A percentile compares a stretch with the other conserved stretches of the same genome.
These are phyloP conservation scores for Scatophagus argus DNA, from an alignment of 2,113 vertebrate species.

Conservation along the genomic window DNA sequence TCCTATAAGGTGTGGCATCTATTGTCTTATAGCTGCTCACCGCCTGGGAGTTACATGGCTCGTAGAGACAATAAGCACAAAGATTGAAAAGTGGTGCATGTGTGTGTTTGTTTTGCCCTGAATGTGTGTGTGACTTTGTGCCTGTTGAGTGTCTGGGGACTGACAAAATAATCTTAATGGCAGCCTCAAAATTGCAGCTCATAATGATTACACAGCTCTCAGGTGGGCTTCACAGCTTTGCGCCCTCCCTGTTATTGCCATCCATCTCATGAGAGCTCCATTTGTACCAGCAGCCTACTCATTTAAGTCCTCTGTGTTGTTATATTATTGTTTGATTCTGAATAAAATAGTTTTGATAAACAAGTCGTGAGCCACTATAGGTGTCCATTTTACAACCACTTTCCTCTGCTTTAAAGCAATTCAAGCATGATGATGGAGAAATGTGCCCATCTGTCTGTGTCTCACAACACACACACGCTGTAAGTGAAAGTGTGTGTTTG, in stretches of 20 bases:
- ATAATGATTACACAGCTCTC: constrained; percentile 49
- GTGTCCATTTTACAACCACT: too few species aligned
- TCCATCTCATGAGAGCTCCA: too few species aligned
- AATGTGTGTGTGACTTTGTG: constrained; percentile 21
- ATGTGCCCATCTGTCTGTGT: too few species aligned
- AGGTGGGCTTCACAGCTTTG: constrained; percentile 28
- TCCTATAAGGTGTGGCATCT: background rate
- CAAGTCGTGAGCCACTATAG: too few species aligned
- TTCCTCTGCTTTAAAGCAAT: too few species aligned
- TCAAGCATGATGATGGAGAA: too few species aligned
- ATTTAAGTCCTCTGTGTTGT: too few species aligned
- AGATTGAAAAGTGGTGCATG: background rate
- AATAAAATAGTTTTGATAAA: too few species aligned
- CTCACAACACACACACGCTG: too few species aligned
- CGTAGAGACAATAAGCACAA: constrained; percentile 16
- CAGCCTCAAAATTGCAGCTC: constrained; percentile 20
- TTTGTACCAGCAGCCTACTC: too few species aligned
- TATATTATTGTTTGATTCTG: too few species aligned
- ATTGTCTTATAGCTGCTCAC: background rate
- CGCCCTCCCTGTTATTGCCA: constrained; percentile 10
- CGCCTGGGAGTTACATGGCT: constrained; percentile 3
- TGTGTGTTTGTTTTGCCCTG: constrained; percentile 15
- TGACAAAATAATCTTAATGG: constrained; percentile 26
- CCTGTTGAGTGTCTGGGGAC: constrained; percentile 18
- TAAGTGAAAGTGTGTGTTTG: too few species aligned